Evolutionary conservation across 1,140 invertebrate species (phyloP).

Genomic region (Euschistus heros): DNA sequence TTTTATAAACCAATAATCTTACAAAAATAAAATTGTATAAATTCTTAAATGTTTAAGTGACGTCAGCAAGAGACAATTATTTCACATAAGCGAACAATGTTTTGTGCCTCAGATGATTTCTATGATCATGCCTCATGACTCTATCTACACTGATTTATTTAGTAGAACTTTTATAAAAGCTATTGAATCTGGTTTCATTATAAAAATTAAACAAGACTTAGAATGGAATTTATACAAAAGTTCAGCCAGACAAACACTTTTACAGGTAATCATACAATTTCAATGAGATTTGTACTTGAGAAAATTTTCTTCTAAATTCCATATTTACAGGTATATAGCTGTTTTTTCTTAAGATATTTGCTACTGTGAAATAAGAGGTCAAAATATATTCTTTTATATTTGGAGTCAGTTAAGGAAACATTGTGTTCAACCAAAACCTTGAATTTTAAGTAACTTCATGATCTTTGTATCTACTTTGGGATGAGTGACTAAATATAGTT

Average conservation of each 20-base stretch:
- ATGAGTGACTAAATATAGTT: too few relatives aligned
- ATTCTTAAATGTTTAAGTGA: slow-evolving; percentile 18
- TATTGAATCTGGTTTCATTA: slow-evolving; percentile 50
- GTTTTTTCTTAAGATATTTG: too few relatives aligned
- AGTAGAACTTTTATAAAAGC: slow-evolving; percentile 45
- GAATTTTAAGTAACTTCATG: too few relatives aligned
- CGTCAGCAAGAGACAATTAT: slow-evolving; percentile 42
- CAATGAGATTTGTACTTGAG: too few relatives aligned
- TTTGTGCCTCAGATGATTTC: slow-evolving; percentile 55
- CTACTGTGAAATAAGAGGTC: too few relatives aligned
- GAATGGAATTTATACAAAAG: slow-evolving; percentile 53
- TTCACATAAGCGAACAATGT: slow-evolving; percentile 59
- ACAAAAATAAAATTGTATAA: not conserved
- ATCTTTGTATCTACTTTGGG: too few relatives aligned
- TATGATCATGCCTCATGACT: slow-evolving; percentile 46
- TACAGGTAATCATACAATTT: slow-evolving; percentile 40
- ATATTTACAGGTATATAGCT: too few relatives aligned
- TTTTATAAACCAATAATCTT: not conserved
- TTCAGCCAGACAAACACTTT: slow-evolving; percentile 41
- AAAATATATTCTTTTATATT: too few relatives aligned
- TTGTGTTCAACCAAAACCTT: too few relatives aligned
- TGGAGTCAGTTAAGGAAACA: too few relatives aligned
- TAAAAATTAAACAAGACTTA: slow-evolving; percentile 53
- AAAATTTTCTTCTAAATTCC: too few relatives aligned
- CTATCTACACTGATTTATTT: slow-evolving; percentile 47